A percentile compares a stretch with the other conserved stretches of the same genome.
phyloP scores from a whole-genome alignment of 2,888 invertebrate species.

The Agrilus biguttatus region DNA sequence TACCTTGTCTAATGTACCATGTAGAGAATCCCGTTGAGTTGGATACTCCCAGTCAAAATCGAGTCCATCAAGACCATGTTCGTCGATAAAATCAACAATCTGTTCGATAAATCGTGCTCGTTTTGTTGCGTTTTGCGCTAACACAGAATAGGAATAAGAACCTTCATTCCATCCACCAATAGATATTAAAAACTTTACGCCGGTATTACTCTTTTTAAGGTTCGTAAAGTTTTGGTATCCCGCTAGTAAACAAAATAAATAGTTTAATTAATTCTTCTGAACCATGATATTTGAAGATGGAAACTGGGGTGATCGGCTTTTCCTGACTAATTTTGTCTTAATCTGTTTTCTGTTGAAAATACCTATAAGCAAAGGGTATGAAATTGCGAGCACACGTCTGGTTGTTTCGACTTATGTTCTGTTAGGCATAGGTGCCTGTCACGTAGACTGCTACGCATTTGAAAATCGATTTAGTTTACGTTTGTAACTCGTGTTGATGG shows the following conservation, averaged over 20 bases:
- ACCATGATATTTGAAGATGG: too few relatives aligned
- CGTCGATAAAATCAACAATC: constrained; percentile 36
- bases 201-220: constrained; percentile 37
- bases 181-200: constrained; percentile 42
- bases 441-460: too few relatives aligned
- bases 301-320: too few relatives aligned
- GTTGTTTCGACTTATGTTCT: too few relatives aligned
- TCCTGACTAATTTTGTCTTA: too few relatives aligned
- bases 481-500: too few relatives aligned
- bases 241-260: constrained; percentile 23
- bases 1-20: constrained; percentile 17
- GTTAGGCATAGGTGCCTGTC: too few relatives aligned
- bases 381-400: too few relatives aligned
- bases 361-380: too few relatives aligned
- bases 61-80: constrained; percentile 51
- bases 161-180: constrained; percentile 57
- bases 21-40: constrained; percentile 35
- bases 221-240: constrained; percentile 37
- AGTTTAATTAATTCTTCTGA: too few relatives aligned
- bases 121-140: constrained; percentile 29
- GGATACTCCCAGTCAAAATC: constrained; percentile 67
- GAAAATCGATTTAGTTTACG: too few relatives aligned
- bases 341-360: too few relatives aligned
- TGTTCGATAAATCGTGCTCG: constrained; percentile 43
- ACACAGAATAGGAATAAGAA: constrained; percentile 24